Evolutionary conservation across 2,797 vertebrate species (phyloP), one percentile per base, ranked within the genome.

Genomic region (Pelodytes ibericus): DNA sequence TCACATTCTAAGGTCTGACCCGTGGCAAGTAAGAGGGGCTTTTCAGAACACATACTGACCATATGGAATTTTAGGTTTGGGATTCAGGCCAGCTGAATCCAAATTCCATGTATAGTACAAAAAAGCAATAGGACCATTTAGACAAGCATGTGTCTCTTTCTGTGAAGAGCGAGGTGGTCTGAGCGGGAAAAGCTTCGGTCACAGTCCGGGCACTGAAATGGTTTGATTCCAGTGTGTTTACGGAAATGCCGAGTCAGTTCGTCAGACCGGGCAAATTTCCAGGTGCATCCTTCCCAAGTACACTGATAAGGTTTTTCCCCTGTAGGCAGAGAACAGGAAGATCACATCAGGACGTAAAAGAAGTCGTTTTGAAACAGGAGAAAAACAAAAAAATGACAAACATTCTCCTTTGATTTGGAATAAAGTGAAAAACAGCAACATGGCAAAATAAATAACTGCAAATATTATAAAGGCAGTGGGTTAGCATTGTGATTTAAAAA

Each of bases 231-330:
- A 0, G 98, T 99, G 71, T 99, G 98, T 86, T 99, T 99, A 78
- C 98, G 96, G 90, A 95, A 99, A 92, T 99, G 98, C 86, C 98
- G 94, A 1, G 98, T 99, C 4, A 99, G 90, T 90, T 99, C 97
- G 61, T 99, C 97, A 0, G 97, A 99, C 81, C 97, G 97, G 74
- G 97, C 97, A 60, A 99, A 99, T 87, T 99, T 99, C 97, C 97
- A 99, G 0, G 96, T 99, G 90, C 97, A 99, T 67, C 96, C 96
- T 83, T 98, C 96, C 97, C 97, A 99, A 41, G 93, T 96, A 86
- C 97, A 99, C 86, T 96, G 97, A 87, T 99, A 99, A 0, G 97
- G 97, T 73, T 99, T 99, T 90, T 99, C 97, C 75, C 97, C 97
- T 99, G 83, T 20, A 83, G 29, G 80, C n/a, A 71, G 10, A 58